These are phyloP conservation scores for Charina bottae DNA, from an alignment of 2,113 vertebrate species.

Conservation along the genomic window DNA sequence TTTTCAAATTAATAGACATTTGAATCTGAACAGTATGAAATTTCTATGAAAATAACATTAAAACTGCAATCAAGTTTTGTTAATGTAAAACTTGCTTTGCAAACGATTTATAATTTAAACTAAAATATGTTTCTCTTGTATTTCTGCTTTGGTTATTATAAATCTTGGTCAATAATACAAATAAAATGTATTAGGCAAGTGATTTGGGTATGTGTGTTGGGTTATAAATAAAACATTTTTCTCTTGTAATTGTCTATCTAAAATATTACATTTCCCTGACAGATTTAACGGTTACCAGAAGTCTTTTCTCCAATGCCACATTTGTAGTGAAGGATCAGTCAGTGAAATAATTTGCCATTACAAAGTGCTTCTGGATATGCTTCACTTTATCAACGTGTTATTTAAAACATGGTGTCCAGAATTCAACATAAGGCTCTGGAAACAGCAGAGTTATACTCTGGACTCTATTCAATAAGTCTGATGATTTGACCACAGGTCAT, in stretches of 20 bases:
- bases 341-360: background rate
- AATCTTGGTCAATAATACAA: constrained; percentile 4
- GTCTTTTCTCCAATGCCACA: background rate
- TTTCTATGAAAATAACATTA: constrained; percentile 63
- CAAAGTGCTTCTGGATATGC: background rate
- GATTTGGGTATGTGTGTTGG: background rate
- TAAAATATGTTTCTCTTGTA: constrained; percentile 21
- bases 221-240: constrained; percentile 12
- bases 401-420: background rate
- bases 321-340: background rate
- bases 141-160: constrained; percentile 34
- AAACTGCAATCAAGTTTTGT: constrained; percentile 53
- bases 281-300: background rate
- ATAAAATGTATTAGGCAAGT: constrained; percentile 10
- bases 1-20: constrained; percentile 61
- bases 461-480: background rate
- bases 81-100: constrained; percentile 65
- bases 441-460: background rate
- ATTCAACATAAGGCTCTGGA: background rate
- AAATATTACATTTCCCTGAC: background rate
- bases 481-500: background rate
- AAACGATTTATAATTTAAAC: constrained; percentile 68
- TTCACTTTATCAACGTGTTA: background rate
- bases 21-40: constrained; percentile 52
- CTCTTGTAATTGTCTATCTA: background rate